phyloP scores from a whole-genome alignment of 2,113 vertebrate species.

The Periophthalmus modestus region DNA sequence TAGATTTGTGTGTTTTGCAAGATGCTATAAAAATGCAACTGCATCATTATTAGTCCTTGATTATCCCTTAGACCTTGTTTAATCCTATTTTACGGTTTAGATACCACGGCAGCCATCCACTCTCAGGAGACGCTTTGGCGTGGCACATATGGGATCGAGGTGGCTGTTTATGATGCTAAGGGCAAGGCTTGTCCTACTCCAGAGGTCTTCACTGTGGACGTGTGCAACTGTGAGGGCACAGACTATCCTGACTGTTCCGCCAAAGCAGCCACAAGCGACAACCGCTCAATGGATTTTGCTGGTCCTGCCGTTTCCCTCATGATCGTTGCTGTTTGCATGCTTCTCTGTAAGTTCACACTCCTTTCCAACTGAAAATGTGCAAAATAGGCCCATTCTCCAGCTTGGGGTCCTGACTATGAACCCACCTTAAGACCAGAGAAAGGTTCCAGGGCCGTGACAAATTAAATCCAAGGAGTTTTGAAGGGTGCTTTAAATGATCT shows the following conservation, averaged over 20 bases:
- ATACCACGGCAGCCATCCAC: conserved; percentile 52
- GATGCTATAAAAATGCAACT: too few relatives aligned
- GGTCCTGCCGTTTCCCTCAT: conserved; percentile 75
- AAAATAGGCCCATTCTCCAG: not conserved
- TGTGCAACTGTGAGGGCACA: conserved; percentile 65
- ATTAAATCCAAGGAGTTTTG: too few relatives aligned
- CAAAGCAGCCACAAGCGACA: rapidly evolving
- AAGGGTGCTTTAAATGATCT: too few relatives aligned
- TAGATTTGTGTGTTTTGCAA: too few relatives aligned
- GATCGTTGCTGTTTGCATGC: conserved; percentile 71
- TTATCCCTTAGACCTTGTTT: too few relatives aligned
- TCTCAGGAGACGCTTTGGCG: conserved; percentile 58
- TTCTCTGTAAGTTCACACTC: conserved; percentile 79
- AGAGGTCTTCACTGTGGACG: conserved; percentile 61
- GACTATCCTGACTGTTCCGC: conserved; percentile 13
- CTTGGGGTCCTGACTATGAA: not conserved
- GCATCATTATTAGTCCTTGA: too few relatives aligned
- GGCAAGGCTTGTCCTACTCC: conserved; percentile 60
- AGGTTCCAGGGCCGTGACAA: not conserved
- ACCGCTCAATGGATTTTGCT: conserved; percentile 56
- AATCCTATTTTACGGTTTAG: conserved; percentile 27
- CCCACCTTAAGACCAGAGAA: not conserved
- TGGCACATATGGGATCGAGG: conserved; percentile 55
- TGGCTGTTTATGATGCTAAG: conserved; percentile 66
- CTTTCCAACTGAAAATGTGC: conserved; percentile 4